phyloP scores from a whole-genome alignment of 1,140 invertebrate genomes.

The Drosophila serrata region DNA sequence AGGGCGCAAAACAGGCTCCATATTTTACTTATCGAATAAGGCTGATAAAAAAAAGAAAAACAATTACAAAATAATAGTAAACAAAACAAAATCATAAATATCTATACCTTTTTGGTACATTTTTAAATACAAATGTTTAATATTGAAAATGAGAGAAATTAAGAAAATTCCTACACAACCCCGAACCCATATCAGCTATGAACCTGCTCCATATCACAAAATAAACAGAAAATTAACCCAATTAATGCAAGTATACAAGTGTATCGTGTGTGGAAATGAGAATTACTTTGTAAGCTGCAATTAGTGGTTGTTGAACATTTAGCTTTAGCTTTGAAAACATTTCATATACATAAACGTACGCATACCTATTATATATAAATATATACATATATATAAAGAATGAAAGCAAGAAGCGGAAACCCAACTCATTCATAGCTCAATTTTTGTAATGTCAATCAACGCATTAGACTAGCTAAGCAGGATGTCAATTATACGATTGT shows the following conservation, averaged over 20 bases:
- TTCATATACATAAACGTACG: conserved; percentile 65
- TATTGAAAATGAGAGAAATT: conserved; percentile 17
- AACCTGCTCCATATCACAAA: conserved; percentile 55
- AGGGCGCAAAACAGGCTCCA: conserved; percentile 45
- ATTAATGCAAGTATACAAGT: conserved; percentile 59
- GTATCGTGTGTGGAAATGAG: conserved; percentile 59
- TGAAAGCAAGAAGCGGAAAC: conserved; percentile 42
- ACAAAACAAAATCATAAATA: conserved; percentile 38
- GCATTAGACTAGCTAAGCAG: conserved; percentile 40
- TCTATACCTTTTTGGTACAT: conserved; percentile 73
- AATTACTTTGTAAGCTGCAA: conserved; percentile 82
- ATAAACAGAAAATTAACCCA: conserved; percentile 35
- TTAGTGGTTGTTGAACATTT: conserved; percentile 83
- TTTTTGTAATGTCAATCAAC: conserved; percentile 64
- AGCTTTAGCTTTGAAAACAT: conserved; percentile 74
- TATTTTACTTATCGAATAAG: conserved; percentile 77
- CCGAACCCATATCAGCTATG: conserved; percentile 65
- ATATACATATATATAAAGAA: conserved; percentile 10
- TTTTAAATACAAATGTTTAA: conserved; percentile 54
- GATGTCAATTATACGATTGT: conserved; percentile 69
- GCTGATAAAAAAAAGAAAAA: conserved; percentile 52
- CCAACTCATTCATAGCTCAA: conserved; percentile 49
- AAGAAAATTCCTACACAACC: conserved; percentile 54
- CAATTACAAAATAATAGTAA: conserved; percentile 35
- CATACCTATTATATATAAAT: conserved; percentile 25